Evolutionary conservation across 2,888 invertebrate genomes (phyloP).

Genomic region (Chaetoderma sp.): DNA sequence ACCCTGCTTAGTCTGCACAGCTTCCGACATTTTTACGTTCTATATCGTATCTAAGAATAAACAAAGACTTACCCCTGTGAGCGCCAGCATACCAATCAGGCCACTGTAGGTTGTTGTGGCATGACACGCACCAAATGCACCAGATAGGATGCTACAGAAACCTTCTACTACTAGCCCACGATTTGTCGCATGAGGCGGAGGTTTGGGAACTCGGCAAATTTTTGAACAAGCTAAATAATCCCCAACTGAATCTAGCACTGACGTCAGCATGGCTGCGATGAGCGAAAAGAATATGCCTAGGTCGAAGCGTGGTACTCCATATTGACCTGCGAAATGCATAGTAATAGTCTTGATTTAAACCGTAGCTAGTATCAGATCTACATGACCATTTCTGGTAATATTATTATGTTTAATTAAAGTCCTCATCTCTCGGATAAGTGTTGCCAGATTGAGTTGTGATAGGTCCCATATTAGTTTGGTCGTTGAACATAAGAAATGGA

Average conservation of each 20-base stretch:
- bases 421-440: too few relatives aligned
- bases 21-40: too few relatives aligned
- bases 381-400: too few relatives aligned
- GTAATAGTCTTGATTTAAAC: too few relatives aligned
- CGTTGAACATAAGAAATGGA: too few relatives aligned
- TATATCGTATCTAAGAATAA: too few relatives aligned
- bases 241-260: slow-evolving; percentile 51
- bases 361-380: too few relatives aligned
- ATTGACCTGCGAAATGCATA: slow-evolving; percentile 55
- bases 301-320: slow-evolving; percentile 46
- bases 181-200: slow-evolving; percentile 53
- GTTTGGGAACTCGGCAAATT: slow-evolving; percentile 38
- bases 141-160: slow-evolving; percentile 47
- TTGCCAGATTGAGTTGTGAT: too few relatives aligned
- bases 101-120: slow-evolving; percentile 53
- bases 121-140: slow-evolving; percentile 49
- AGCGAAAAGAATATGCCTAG: slow-evolving; percentile 47
- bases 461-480: too few relatives aligned
- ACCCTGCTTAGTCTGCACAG: too few relatives aligned
- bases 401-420: too few relatives aligned
- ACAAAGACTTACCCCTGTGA: slow-evolving; percentile 11
- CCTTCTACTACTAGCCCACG: slow-evolving; percentile 55
- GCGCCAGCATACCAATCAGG: slow-evolving; percentile 9
- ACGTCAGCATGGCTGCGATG: slow-evolving; percentile 44
- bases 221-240: slow-evolving; percentile 50